Percentiles rank a stretch among this genome's conserved stretches.
Conservation (phyloP, 2,888 invertebrate species). For the Drosophila diplacantha region DNA sequence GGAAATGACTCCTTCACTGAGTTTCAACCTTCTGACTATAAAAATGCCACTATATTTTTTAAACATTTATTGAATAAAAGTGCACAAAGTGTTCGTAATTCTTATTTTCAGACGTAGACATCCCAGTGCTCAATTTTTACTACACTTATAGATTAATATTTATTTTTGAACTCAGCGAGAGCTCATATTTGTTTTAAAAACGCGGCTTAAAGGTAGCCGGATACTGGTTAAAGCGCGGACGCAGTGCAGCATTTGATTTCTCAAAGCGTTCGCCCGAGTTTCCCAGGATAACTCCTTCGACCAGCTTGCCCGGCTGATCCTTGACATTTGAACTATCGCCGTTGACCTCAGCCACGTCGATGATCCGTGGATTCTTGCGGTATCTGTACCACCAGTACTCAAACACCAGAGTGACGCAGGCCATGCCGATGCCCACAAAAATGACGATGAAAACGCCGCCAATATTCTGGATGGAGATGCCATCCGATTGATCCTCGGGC, state of each 20-base stretch:
- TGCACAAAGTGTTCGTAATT: conserved; percentile 39
- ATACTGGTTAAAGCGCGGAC: conserved; percentile 76
- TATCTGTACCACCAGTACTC: conserved; percentile 97
- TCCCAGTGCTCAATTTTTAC: conserved; percentile 23
- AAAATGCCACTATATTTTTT: background rate
- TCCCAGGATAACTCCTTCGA: conserved; percentile 73
- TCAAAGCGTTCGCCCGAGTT: conserved; percentile 73
- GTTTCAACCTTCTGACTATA: background rate
- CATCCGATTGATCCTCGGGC: conserved; percentile 95
- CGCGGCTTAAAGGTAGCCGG: conserved; percentile 75
- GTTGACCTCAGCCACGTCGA: conserved; percentile 81
- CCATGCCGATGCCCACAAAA: conserved; percentile 94
- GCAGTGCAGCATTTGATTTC: conserved; percentile 73
- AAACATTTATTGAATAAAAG: conserved; percentile 47
- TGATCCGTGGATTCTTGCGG: conserved; percentile 82
- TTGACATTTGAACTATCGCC: conserved; percentile 39
- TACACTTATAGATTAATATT: background rate
- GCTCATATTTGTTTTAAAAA: conserved; percentile 57
- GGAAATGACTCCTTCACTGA: background rate
- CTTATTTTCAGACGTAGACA: conserved; percentile 57
- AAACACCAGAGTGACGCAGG: conserved; percentile 92
- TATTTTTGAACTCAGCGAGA: too few relatives aligned
- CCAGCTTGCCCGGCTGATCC: conserved; percentile 67
- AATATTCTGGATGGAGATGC: conserved; percentile 98
- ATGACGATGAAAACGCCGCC: conserved; percentile 99